These are phyloP conservation scores for Theropithecus gelada DNA, from an alignment of 2,113 vertebrate species.

Conservation along the genomic window DNA sequence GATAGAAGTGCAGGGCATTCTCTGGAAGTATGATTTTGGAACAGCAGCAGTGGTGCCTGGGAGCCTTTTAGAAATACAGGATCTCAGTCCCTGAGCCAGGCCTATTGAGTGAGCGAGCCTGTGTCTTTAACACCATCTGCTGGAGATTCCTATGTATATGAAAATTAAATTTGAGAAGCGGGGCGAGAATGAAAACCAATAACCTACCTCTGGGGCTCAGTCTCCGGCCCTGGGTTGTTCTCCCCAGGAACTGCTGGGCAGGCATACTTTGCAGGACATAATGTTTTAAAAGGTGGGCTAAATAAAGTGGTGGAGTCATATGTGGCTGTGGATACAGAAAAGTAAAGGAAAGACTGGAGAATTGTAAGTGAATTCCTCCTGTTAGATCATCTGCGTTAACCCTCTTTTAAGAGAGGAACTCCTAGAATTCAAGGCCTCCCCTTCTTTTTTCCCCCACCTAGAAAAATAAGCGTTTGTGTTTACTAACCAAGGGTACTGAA, in stretches of 20 bases:
- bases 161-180: neutral
- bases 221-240: neutral
- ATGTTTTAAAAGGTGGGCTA: neutral
- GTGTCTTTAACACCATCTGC: neutral
- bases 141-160: neutral
- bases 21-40: neutral
- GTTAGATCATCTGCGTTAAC: neutral
- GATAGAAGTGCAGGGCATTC: neutral
- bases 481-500: conserved; percentile 60
- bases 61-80: neutral
- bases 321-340: neutral
- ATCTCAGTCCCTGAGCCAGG: neutral
- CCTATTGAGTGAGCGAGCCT: neutral
- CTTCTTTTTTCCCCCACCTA: neutral
- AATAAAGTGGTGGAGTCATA: neutral
- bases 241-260: neutral
- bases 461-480: conserved; percentile 68
- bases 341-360: neutral
- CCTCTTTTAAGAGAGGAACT: neutral
- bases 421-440: neutral
- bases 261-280: neutral
- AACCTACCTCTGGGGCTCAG: neutral
- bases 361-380: neutral
- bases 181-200: neutral
- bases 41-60: neutral